Percentiles rank a stretch among this genome's conserved stretches.
These are phyloP conservation scores for Hippolais icterina DNA, from an alignment of 2,113 vertebrate genomes.

Conservation along the genomic window DNA sequence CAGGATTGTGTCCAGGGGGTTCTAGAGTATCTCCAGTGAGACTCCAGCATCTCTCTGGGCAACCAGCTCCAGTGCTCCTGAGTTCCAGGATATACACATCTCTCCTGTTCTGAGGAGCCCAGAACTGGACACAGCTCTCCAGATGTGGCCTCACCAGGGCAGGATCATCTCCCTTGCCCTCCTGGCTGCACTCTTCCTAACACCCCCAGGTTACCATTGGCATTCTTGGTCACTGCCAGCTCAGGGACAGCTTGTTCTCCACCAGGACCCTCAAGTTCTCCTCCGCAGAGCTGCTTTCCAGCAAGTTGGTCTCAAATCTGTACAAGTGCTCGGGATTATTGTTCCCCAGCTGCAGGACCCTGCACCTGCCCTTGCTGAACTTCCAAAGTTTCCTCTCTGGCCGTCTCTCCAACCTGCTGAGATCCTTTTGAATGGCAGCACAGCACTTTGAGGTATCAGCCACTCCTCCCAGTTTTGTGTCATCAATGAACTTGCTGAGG, in stretches of 20 bases:
- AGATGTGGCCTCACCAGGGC: neutral
- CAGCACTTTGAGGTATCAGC: neutral
- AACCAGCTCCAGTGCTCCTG: neutral
- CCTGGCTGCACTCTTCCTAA: neutral
- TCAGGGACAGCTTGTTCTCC: neutral
- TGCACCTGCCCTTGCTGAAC: neutral
- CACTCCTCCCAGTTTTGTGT: neutral
- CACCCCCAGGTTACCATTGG: accelerated
- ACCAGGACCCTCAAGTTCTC: neutral
- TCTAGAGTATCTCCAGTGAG: neutral
- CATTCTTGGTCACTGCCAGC: neutral
- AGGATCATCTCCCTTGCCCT: neutral
- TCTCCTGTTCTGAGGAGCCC: neutral
- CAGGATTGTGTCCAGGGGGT: neutral
- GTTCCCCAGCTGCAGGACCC: neutral
- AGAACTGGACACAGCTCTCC: neutral
- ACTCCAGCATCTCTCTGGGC: neutral
- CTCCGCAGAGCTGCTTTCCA: neutral
- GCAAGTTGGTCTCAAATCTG: neutral
- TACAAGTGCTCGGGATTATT: accelerated
- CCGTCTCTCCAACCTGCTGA: accelerated
- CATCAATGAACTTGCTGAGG: neutral
- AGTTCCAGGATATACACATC: neutral
- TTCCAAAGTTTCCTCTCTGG: neutral
- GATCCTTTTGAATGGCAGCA: neutral